Conservation (phyloP, 1,140 invertebrate species). For the Caenorhabditis brenneri region DNA sequence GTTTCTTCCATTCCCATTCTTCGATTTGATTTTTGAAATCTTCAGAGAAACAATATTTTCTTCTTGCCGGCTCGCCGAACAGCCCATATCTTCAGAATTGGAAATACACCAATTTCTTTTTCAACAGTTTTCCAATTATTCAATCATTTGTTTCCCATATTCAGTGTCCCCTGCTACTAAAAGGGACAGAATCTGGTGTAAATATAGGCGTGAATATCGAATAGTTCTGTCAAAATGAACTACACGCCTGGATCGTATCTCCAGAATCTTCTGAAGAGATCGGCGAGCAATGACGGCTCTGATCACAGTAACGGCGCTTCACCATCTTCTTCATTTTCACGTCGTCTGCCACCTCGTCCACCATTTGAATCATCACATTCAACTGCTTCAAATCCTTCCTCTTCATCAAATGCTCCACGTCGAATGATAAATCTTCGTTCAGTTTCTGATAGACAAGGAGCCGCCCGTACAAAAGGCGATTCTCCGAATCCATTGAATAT, state of each 20-base stretch:
- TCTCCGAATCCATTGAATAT: conserved; percentile 19
- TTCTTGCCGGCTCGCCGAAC: conserved; percentile 18
- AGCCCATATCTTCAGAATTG: conserved; percentile 4
- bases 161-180: not conserved
- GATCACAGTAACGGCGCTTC: conserved; percentile 12
- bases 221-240: conserved; percentile 40
- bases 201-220: conserved; percentile 6
- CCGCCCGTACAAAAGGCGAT: not conserved
- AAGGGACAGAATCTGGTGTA: conserved; percentile 31
- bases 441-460: conserved; percentile 20
- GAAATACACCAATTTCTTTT: not conserved
- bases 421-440: conserved; percentile 19
- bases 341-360: conserved; percentile 36
- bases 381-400: conserved; percentile 16
- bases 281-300: conserved; percentile 33
- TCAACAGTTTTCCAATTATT: not conserved
- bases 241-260: conserved; percentile 40
- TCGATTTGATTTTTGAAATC: not conserved
- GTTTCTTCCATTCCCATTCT: not conserved
- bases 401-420: not conserved
- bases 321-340: conserved; percentile 11
- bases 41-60: conserved; percentile 33
- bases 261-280: conserved; percentile 39
- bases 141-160: not conserved
- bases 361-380: conserved; percentile 44